Base-by-base conservation (phyloP, 1,140 invertebrate species). In the Patella vulgata region DNA sequence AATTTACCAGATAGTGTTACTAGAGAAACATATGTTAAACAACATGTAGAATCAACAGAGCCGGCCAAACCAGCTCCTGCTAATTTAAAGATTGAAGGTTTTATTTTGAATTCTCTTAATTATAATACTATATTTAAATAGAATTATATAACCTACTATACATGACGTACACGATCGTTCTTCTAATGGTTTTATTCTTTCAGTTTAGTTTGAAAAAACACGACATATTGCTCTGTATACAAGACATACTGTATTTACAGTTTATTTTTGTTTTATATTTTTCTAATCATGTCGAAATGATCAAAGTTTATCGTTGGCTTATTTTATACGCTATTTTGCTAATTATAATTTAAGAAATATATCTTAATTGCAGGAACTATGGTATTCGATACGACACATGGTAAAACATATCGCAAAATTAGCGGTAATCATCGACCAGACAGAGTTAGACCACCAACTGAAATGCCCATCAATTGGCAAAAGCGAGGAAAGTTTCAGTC, bases 11-110 rank as follows among this genome's bases (percentile, higher is more conserved):
- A 70, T 25, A 77, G 75, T 39, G 73, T 67, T 19, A 80, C 73
- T 19, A 59, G 66, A 19, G 33, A 75, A 19, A 62, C 72, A 2
- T 82, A 70, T 61, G 55, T 56, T 47, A 75, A 74, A 47, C 68
- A 53, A 27, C 74, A 58, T 39, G 64, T 43, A 1, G 68, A 62
- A 30, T 60, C 75, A 14, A 59, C 69, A 21, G 63, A 70, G 14
- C 65, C 66, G 5, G 61, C 74, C n/a, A 67, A 74, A 57, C 50
- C 65, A 17, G 64, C 60, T 21, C 61, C 68, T 9, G 56, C 70
- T 12, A 74, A 74, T 58, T 73, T 82, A 9, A 73, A 71, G 63
- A 48, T 79, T 44, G 77, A 80, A 71, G 80, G 80, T 82, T 59
- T 23, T 33, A 48, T n/a, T 21, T 17, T 9, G 3, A 12, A 28